phyloP scores from a whole-genome alignment of 2,113 vertebrate species.

The Spea multiplicata region DNA sequence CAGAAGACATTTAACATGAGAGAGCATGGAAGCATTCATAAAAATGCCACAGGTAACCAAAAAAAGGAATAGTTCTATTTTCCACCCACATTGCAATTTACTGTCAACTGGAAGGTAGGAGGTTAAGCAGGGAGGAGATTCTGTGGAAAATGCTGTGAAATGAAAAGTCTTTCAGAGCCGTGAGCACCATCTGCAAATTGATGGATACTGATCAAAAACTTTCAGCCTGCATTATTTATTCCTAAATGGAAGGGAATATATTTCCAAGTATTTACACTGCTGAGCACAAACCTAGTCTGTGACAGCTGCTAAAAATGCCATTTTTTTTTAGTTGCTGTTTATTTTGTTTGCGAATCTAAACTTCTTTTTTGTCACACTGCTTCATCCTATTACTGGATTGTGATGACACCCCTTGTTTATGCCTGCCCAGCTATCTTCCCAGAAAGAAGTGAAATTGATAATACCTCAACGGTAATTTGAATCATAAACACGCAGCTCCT shows the following conservation, averaged over 20 bases:
- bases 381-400: constrained; percentile 12
- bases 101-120: not conserved
- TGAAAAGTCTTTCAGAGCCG: constrained; percentile 33
- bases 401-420: constrained; percentile 9
- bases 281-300: constrained; percentile 18
- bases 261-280: constrained; percentile 29
- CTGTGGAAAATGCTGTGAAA: constrained; percentile 27
- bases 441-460: constrained; percentile 24
- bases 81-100: not conserved
- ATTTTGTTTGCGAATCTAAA: too few species aligned
- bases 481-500: constrained; percentile 50
- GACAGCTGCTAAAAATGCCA: constrained; percentile 26
- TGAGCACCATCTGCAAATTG: constrained; percentile 45
- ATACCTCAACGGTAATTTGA: constrained; percentile 36
- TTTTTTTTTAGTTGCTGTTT: not conserved
- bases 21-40: not conserved
- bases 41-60: not conserved
- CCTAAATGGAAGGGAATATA: constrained; percentile 35
- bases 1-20: not conserved
- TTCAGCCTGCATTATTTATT: constrained; percentile 40
- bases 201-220: constrained; percentile 47
- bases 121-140: constrained; percentile 21
- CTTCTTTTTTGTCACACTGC: not conserved
- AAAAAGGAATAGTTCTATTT: not conserved
- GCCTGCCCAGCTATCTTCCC: constrained; percentile 8